Conservation (phyloP, 2,113 vertebrate species). For the Lanius ludovicianus region DNA sequence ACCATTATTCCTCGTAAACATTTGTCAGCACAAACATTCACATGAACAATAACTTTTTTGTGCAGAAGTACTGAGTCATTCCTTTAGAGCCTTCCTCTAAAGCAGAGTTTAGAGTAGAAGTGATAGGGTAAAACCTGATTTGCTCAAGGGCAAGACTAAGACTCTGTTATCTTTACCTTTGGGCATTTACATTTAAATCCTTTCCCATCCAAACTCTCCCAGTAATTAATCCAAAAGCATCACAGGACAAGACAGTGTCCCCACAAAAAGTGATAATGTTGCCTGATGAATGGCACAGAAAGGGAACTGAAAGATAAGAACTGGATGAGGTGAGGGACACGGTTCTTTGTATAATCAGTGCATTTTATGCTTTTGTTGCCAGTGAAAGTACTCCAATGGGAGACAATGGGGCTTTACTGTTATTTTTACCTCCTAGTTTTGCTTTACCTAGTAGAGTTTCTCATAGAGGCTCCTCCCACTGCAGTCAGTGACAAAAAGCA, state of each 20-base stretch:
- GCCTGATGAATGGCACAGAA: neutral
- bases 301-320: neutral
- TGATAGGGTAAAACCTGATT: neutral
- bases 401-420: neutral
- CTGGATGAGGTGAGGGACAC: neutral
- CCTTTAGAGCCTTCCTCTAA: neutral
- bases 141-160: neutral
- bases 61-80: neutral
- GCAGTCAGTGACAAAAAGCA: neutral
- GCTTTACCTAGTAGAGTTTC: neutral
- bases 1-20: neutral
- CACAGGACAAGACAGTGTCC: neutral
- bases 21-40: neutral
- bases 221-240: neutral
- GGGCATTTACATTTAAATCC: neutral
- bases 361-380: neutral
- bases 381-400: neutral
- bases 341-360: neutral
- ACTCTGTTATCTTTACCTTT: neutral
- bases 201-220: neutral
- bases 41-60: neutral
- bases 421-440: neutral
- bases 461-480: neutral
- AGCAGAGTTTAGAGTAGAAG: neutral
- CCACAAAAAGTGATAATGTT: neutral